Base-by-base conservation (phyloP, 2,888 invertebrate species). In the Ornithoptera alexandrae region DNA sequence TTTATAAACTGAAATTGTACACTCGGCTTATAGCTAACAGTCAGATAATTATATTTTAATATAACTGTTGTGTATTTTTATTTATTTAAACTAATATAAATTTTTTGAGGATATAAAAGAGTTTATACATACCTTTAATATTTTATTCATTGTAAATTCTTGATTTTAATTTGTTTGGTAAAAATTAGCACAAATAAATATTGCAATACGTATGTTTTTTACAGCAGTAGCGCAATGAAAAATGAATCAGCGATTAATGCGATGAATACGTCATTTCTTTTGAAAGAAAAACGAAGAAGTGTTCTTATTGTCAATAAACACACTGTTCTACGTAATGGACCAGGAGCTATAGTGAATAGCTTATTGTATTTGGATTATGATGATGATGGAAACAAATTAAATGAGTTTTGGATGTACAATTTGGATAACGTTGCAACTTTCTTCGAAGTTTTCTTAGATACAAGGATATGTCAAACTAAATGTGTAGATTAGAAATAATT, bases 301-400 rank as follows among this genome's bases (percentile, higher is more conserved):
- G 72, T 79, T 42, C 42, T 86, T 24, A 79, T 79, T 20, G 74
- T 85, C 20, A 82, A 85, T 22, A 65, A 46, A 39, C 69, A 74
- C 12, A 0, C 10, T 12, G 53, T 42, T 24, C 46, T 74, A 18
- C 71, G 69, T n/a, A 70, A 59, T 17, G 58, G 57, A 36, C 20
- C 62, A n/a, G 59, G 53, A 10, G 22, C 22, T 2, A 30, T 50
- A 76, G 72, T 73, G 1, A 73, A 72, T 1, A 74, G 72, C 70
- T 80, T 89, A 65, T 66, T 81, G 7, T 89, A 87, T 64, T 74
- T 81, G 67, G 88, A 88, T 71, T 82, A 76, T 58, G 79, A 80
- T 58, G 72, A 76, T 1, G 68, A 80, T 42, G 82, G 81, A 2
- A 71, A 74, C 0, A 70, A 74, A 66, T 0, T 82, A 6, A 80